Evolutionary conservation across 2,113 vertebrate genomes (phyloP).

Genomic region (Crotalus tigris): DNA sequence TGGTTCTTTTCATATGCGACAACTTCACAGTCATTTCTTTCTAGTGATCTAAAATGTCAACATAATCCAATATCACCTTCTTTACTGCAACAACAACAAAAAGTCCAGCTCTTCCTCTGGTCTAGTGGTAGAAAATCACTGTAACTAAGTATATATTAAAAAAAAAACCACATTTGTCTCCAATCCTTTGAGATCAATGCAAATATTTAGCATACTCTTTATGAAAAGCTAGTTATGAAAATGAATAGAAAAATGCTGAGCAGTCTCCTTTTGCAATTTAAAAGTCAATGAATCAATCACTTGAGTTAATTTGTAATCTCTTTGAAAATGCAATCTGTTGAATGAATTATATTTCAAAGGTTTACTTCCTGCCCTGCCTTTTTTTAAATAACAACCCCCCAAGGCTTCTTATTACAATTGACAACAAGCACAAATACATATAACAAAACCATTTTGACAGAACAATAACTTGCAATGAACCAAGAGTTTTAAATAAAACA

Average conservation of each 20-base stretch:
- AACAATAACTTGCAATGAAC: not conserved
- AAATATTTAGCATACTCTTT: conserved; percentile 27
- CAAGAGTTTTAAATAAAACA: not conserved
- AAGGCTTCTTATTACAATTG: not conserved
- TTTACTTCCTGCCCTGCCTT: not conserved
- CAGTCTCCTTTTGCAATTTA: not conserved
- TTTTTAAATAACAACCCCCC: not conserved
- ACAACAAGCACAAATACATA: not conserved
- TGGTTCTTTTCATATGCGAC: not conserved
- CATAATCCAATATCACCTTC: not conserved
- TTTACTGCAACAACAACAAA: not conserved
- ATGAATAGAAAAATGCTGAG: not conserved
- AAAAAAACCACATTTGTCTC: not conserved
- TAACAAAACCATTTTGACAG: not conserved
- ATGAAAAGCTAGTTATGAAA: conserved; percentile 23
- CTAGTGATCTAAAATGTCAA: not conserved
- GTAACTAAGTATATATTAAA: not conserved
- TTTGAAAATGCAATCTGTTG: not conserved
- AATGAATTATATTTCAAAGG: not conserved
- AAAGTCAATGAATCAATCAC: not conserved
- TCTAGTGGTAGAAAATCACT: not conserved
- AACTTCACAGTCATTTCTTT: not conserved
- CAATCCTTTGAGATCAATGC: conserved; percentile 15
- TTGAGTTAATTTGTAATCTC: not conserved
- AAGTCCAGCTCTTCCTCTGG: not conserved